A percentile compares a stretch with the other conserved stretches of the same genome.
Conservation (phyloP, 2,797 vertebrate species). For the Oryzias dopingdopingensis region DNA sequence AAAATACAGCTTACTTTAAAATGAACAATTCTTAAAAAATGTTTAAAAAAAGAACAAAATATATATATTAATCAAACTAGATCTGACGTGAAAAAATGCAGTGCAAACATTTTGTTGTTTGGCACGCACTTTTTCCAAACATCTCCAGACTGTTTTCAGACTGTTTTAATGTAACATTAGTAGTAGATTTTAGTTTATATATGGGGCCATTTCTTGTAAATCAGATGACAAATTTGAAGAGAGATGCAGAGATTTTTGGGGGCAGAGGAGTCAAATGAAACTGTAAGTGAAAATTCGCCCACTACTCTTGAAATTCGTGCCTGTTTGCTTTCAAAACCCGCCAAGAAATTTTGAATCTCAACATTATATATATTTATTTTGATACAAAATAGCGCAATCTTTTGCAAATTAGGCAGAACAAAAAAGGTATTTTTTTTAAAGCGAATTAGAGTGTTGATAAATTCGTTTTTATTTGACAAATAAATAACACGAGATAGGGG, state of each 20-base stretch:
- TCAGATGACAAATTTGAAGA: constrained; percentile 49
- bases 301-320: constrained; percentile 8
- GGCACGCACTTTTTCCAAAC: too few relatives aligned
- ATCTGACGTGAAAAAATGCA: too few relatives aligned
- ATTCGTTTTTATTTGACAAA: too few relatives aligned
- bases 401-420: neutral
- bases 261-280: constrained; percentile 5
- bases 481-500: too few relatives aligned
- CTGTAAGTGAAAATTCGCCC: constrained; percentile 37
- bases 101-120: too few relatives aligned
- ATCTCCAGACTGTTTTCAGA: neutral
- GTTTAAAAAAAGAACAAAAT: too few relatives aligned
- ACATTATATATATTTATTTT: too few relatives aligned
- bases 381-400: too few relatives aligned
- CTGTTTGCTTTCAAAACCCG: constrained; percentile 9
- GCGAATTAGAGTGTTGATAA: neutral
- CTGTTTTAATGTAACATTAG: neutral
- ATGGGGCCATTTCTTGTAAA: constrained; percentile 56
- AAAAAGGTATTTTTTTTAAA: neutral
- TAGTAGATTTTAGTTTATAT: neutral
- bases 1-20: too few relatives aligned
- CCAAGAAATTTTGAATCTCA: neutral
- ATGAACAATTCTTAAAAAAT: too few relatives aligned
- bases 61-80: too few relatives aligned
- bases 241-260: constrained; percentile 34